Evolutionary conservation across 2,113 vertebrate species (phyloP).

Genomic region (Lasiurus cinereus): DNA sequence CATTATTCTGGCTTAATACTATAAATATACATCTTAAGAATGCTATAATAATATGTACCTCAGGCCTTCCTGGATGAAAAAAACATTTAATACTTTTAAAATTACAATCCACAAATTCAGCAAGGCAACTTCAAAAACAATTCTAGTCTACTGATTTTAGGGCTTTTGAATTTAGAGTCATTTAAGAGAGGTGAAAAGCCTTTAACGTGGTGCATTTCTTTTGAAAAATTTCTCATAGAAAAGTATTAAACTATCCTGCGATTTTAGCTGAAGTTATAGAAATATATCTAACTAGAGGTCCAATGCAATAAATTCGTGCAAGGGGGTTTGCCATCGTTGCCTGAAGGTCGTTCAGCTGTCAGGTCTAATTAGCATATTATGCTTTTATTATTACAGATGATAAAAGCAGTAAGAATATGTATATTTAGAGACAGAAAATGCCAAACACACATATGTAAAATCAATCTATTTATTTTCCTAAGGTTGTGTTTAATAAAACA

Average conservation of each 20-base stretch:
- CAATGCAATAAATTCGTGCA: no score
- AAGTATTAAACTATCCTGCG: slow-evolving; percentile 45
- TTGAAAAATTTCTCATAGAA: slow-evolving; percentile 39
- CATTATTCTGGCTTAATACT: slow-evolving; percentile 13
- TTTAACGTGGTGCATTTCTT: not conserved
- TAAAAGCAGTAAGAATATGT: slow-evolving; percentile 21
- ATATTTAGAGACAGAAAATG: not conserved
- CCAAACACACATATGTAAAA: not conserved
- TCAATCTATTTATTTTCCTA: not conserved
- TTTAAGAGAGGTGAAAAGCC: slow-evolving; percentile 38
- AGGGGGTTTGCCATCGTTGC: no score
- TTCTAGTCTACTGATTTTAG: not conserved
- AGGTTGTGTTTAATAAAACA: slow-evolving; percentile 4
- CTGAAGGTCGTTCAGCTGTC: no score
- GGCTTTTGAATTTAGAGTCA: slow-evolving; percentile 20
- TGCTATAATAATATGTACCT: not conserved
- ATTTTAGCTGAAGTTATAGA: not conserved
- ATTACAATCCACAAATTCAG: slow-evolving; percentile 35
- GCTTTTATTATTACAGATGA: not conserved
- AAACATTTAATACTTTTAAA: slow-evolving; percentile 35
- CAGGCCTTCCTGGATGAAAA: not conserved
- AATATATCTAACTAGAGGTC: not conserved
- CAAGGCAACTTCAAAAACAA: slow-evolving; percentile 51
- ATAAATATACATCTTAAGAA: slow-evolving; percentile 8
- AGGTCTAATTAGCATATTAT: no score